A percentile compares a stretch with the other conserved stretches of the same genome.
These are phyloP conservation scores for Catocala nupta DNA, from an alignment of 2,888 invertebrate genomes.

Conservation along the genomic window DNA sequence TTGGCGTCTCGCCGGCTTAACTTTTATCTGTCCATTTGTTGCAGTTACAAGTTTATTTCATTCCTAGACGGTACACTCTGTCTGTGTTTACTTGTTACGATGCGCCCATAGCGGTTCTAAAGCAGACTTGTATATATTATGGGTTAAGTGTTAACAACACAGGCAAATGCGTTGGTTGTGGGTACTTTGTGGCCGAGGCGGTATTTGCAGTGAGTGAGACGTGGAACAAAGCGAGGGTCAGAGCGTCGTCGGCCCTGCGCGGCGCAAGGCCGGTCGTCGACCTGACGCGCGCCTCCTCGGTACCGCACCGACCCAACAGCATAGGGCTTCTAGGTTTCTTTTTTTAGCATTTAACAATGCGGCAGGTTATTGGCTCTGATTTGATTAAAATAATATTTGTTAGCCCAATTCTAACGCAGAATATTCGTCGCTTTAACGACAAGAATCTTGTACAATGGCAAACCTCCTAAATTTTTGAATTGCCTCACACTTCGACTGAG, in stretches of 20 bases:
- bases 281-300: constrained; percentile 69
- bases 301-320: constrained; percentile 66
- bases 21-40: constrained; percentile 50
- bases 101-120: constrained; percentile 20
- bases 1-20: constrained; percentile 71
- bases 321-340: constrained; percentile 65
- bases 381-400: not conserved
- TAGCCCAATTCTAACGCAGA: not conserved
- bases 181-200: constrained; percentile 52
- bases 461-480: constrained; percentile 9
- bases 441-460: not conserved
- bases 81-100: constrained; percentile 23
- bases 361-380: constrained; percentile 35
- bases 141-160: constrained; percentile 47
- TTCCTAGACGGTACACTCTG: constrained; percentile 27
- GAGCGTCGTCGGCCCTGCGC: constrained; percentile 73
- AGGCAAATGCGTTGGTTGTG: constrained; percentile 57
- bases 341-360: constrained; percentile 51
- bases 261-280: constrained; percentile 86
- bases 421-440: not conserved
- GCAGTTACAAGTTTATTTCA: constrained; percentile 36
- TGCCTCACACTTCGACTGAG: constrained; percentile 1
- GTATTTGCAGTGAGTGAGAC: constrained; percentile 60
- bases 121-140: constrained; percentile 39
- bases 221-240: constrained; percentile 80